A percentile compares a stretch with the other conserved stretches of the same genome.
Evolutionary conservation across 2,888 invertebrate genomes (phyloP).

Genomic region (Euplagia quadripunctaria): DNA sequence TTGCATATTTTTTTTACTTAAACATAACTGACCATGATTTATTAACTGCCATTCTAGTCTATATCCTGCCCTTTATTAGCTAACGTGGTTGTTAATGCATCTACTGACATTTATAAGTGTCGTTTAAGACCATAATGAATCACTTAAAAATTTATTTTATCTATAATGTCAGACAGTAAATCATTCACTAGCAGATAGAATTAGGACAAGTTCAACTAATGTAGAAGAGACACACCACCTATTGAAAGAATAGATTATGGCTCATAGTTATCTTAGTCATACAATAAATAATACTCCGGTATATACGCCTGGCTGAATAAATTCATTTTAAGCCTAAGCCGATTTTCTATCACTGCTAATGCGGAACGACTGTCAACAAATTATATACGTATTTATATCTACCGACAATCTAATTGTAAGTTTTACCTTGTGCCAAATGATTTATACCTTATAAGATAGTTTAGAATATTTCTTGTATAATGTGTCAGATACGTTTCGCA

Average conservation of each 20-base stretch:
- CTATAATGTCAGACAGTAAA: neutral
- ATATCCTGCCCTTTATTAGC: neutral
- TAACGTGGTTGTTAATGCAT: neutral
- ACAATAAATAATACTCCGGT: neutral
- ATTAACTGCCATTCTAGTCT: neutral
- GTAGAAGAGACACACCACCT: neutral
- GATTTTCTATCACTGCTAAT: neutral
- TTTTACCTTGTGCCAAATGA: neutral
- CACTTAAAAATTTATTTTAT: constrained; percentile 6
- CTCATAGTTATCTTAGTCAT: neutral
- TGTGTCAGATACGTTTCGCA: neutral
- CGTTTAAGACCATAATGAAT: constrained; percentile 3
- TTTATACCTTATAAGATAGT: neutral
- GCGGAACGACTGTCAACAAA: neutral
- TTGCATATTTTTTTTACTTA: too few relatives aligned
- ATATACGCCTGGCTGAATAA: neutral
- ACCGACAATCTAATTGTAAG: neutral
- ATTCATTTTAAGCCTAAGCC: constrained; percentile 7
- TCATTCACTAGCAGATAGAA: neutral
- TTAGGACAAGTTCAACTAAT: neutral
- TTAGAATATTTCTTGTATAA: neutral
- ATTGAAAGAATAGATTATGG: neutral
- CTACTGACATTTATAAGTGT: neutral
- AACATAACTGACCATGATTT: neutral
- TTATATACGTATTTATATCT: neutral